Conservation (phyloP, 2,113 vertebrate genomes). For the Setophaga kirtlandii region DNA sequence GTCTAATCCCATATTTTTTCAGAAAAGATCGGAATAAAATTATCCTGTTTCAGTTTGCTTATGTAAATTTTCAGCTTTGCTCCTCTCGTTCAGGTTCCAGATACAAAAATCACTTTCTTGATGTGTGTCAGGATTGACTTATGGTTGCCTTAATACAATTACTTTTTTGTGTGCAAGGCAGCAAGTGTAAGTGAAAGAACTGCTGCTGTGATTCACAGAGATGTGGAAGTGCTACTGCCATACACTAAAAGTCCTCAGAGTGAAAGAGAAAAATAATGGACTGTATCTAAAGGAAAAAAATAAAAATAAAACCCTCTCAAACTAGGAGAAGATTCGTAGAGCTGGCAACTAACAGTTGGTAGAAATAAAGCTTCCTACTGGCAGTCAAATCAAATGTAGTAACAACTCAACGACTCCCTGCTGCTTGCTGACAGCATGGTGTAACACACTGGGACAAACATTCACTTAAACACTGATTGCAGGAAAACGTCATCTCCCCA, state of each 20-base stretch:
- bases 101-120: background rate
- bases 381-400: conserved; percentile 88
- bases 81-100: background rate
- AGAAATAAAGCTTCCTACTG: conserved; percentile 82
- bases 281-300: background rate
- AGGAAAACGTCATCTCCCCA: conserved; percentile 75
- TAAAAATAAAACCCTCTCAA: background rate
- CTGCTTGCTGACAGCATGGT: conserved; percentile 82
- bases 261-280: background rate
- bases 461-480: conserved; percentile 86
- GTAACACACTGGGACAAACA: conserved; percentile 83
- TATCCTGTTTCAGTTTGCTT: background rate
- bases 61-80: background rate
- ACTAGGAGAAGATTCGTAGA: conserved; percentile 65
- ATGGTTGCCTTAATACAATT: background rate
- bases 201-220: background rate
- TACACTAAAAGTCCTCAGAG: background rate
- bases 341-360: conserved; percentile 77
- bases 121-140: background rate
- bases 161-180: background rate
- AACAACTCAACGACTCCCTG: conserved; percentile 80
- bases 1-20: background rate
- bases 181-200: background rate
- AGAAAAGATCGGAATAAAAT: background rate
- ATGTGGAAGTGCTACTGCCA: background rate